Conservation (phyloP, 2,797 vertebrate species). For the Pantherophis vulpinus region DNA sequence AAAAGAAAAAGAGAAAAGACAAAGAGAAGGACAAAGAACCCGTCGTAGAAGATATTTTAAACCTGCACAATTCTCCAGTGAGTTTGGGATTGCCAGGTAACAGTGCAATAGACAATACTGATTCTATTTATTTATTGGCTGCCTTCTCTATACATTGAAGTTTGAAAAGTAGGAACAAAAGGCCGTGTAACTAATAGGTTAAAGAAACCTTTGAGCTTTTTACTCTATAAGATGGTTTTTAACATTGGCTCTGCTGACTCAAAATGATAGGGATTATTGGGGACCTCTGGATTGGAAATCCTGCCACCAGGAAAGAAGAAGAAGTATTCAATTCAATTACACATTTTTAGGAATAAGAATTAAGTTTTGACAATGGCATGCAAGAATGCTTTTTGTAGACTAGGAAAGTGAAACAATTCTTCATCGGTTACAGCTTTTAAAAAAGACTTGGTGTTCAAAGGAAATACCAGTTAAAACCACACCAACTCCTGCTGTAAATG, state of each 20-base stretch:
- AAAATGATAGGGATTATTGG: background rate
- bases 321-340: background rate
- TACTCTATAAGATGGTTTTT: background rate
- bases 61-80: conserved; percentile 77
- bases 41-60: conserved; percentile 81
- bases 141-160: background rate
- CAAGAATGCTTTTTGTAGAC: background rate
- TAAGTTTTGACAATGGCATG: background rate
- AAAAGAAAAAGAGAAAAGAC: conserved; percentile 94
- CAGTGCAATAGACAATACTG: background rate
- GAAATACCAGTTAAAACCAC: background rate
- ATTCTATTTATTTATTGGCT: background rate
- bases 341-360: background rate
- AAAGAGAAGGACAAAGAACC: conserved; percentile 85
- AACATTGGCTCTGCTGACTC: background rate
- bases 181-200: background rate
- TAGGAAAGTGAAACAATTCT: conserved; percentile 32
- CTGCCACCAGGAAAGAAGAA: background rate
- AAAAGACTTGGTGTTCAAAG: background rate
- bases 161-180: background rate
- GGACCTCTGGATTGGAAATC: background rate
- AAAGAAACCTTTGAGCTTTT: background rate
- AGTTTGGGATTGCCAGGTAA: conserved; percentile 77
- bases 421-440: background rate
- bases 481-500: background rate